Percentiles rank a stretch among this genome's conserved stretches.
Conservation (phyloP, 2,113 vertebrate species). For the Phycodurus eques region DNA sequence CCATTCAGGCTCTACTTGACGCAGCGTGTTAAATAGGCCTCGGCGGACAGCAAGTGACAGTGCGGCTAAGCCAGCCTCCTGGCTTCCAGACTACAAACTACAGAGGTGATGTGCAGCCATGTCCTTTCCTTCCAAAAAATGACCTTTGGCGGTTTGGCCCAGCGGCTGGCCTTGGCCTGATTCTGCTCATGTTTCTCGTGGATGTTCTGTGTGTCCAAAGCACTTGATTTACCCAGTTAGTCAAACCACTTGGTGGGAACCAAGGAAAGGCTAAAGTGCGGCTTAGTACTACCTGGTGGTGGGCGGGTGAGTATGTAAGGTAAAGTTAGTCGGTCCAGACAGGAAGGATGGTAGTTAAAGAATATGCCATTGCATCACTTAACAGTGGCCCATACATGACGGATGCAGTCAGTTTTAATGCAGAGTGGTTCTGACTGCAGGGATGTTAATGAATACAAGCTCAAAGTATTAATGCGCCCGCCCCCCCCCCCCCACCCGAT, state of each 20-base stretch:
- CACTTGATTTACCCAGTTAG: not conserved
- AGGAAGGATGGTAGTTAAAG: slow-evolving; percentile 13
- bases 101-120: slow-evolving; percentile 59
- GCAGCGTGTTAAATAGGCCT: slow-evolving; percentile 23
- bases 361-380: slow-evolving; percentile 24
- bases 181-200: not conserved
- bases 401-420: slow-evolving; percentile 69
- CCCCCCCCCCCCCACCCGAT: not conserved
- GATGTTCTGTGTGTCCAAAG: not conserved
- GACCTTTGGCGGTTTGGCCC: slow-evolving; percentile 60
- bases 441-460: slow-evolving; percentile 28
- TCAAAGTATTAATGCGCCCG: slow-evolving; percentile 67
- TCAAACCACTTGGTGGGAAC: not conserved
- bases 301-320: not conserved
- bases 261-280: not conserved
- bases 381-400: slow-evolving; percentile 57
- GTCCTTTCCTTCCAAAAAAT: slow-evolving; percentile 40
- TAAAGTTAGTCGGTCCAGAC: slow-evolving; percentile 7
- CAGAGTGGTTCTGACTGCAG: slow-evolving; percentile 55
- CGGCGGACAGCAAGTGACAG: slow-evolving; percentile 46
- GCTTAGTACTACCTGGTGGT: not conserved
- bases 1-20: slow-evolving; percentile 9
- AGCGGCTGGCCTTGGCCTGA: slow-evolving; percentile 18
- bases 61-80: slow-evolving; percentile 39
- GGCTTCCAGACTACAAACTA: slow-evolving; percentile 9